Percentiles rank a stretch among this genome's conserved stretches.
Evolutionary conservation across 2,113 vertebrate genomes (phyloP).

Genomic region (Platichthys flesus): DNA sequence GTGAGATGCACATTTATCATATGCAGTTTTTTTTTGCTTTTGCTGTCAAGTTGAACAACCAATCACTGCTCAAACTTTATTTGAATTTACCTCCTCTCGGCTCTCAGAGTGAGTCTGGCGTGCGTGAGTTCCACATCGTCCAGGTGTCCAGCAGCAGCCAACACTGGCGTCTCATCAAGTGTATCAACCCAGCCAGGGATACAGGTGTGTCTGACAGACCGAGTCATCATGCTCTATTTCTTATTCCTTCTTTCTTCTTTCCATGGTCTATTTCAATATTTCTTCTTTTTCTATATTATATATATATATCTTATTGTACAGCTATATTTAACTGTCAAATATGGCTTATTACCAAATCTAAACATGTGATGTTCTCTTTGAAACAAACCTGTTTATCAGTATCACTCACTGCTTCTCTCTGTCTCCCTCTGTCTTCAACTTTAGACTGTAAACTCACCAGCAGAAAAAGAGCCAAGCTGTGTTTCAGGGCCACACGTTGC

Average conservation of each 20-base stretch:
- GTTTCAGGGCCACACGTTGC: slow-evolving; percentile 91
- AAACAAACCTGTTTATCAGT: background rate
- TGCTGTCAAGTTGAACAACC: background rate
- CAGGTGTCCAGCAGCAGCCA: slow-evolving; percentile 96
- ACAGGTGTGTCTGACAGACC: slow-evolving; percentile 84
- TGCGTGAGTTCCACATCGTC: slow-evolving; percentile 94
- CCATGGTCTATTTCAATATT: background rate
- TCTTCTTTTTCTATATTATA: background rate
- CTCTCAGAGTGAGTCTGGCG: slow-evolving; percentile 90
- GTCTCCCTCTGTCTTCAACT: background rate
- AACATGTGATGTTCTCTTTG: too few species aligned
- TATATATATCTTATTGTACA: background rate
- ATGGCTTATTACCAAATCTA: too few species aligned
- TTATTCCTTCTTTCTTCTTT: background rate
- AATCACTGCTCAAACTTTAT: background rate
- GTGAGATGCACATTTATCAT: slow-evolving; percentile 78
- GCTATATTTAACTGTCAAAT: background rate
- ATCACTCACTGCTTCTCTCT: background rate
- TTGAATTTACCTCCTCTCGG: background rate
- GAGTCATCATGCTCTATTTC: background rate
- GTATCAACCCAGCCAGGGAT: slow-evolving; percentile 90
- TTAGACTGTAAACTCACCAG: slow-evolving; percentile 92
- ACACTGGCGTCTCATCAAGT: slow-evolving; percentile 92
- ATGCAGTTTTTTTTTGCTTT: background rate
- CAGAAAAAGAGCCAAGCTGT: slow-evolving; percentile 93